Base-by-base conservation (phyloP, 2,797 vertebrate genomes). In the Adelosebastes latens region DNA sequence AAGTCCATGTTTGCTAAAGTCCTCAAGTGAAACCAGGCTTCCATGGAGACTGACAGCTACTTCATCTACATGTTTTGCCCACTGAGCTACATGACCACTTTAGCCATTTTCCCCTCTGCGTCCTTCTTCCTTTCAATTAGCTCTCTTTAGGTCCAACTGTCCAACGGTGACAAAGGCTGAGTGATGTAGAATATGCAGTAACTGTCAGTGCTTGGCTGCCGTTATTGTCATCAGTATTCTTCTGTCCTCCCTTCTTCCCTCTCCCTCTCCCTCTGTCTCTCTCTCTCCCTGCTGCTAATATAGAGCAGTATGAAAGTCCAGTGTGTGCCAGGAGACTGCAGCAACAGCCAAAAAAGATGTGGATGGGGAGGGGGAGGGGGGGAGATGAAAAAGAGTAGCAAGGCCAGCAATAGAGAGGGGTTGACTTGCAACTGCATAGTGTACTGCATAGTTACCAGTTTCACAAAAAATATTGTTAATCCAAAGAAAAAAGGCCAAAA, bases 251-350 rank as follows among this genome's bases (percentile, higher is more conserved):
- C 79, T 27, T 34, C n/a, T 25, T 78, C 65, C 59, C 74, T 25
- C 18, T 69, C 70, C 70, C 31, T 78, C 76, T 63, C 4, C 2
- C 67, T 63, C 8, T 52, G 10, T 82, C 65, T 71, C 25, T 76
- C 31, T 46, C 66, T 74, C 56, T 74, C 39, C 79, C 69, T 75
- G 72, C 77, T 83, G 81, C 72, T 82, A 78, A 87, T 70, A 74
- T 53, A 71, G 73, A 89, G 80, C 84, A 61, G 75, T 80, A 87
- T 72, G 70, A 90, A 89, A 77, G 87, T 89, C 83, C 74, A 77
- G 74, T 4, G 52, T 72, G 72, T 82, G 84, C 91, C 81, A 84
- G 81, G 74, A 89, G 82, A 91, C 87, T 88, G 89, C 91, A 94
- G 92, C 83, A 89, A 74, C 1, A 79, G 80, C 86, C 88, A 86